Base-by-base conservation (phyloP, 2,888 invertebrate genomes). In the Corythucha ciliata region DNA sequence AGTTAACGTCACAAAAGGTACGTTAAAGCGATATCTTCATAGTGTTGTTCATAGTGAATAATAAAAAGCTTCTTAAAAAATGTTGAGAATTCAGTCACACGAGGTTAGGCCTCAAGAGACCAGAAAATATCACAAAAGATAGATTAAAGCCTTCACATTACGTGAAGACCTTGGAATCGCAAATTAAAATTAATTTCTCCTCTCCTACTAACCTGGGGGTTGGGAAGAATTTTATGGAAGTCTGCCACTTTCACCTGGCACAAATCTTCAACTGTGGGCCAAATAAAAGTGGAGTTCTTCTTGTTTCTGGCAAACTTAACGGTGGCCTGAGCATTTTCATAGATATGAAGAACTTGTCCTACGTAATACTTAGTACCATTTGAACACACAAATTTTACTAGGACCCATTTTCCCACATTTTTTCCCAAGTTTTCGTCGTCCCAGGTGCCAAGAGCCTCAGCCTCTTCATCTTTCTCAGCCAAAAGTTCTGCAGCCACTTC, bases 401-500 rank as follows among this genome's bases (percentile, higher is more conserved):
- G n/a, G n/a, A n/a, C n/a, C n/a, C n/a, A n/a, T n/a, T n/a, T n/a
- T n/a, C n/a, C n/a, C n/a, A n/a, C n/a, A 34, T 34, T 34, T 4
- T 34, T 34, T 34, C 34, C 34, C 34, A 34, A 34, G 34, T 34
- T 34, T 34, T 34, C 34, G 34, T 34, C 34, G 34, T 34, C 34
- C 34, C 34, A 34, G 34, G 34, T 34, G 16, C 12, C 37, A 36
- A 36, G 10, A 16, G 37, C 37, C 16, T 36, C 37, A 36, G 10
- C 12, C 14, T 6, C 10, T n/a, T n/a, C 37, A 12, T 36, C 37
- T 14, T 36, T 8, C 10, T 36, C 37, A 36, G 4, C 8, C 10
- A 36, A 16, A 16, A 36, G 3, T 36, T 16, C 37, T 14, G 37
- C 10, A 6, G 37, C 10, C 14, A 36, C 7, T 3, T 36, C 16